Evolutionary conservation across 2,888 invertebrate genomes (phyloP).

Genomic region (Hyalella azteca): DNA sequence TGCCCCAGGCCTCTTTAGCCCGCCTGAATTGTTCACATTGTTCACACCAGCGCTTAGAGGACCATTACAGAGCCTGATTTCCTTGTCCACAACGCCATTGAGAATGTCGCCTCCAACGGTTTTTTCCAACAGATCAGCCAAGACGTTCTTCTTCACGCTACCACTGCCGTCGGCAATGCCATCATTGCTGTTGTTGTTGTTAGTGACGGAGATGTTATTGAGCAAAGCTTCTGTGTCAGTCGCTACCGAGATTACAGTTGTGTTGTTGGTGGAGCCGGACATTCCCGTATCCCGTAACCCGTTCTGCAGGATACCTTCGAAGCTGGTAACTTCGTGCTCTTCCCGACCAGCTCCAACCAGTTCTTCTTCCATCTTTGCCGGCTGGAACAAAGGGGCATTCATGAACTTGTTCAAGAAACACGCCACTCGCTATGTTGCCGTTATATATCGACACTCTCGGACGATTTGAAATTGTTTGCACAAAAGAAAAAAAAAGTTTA

Average conservation of each 20-base stretch:
- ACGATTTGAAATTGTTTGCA: too few species aligned
- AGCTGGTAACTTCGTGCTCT: slow-evolving; percentile 52
- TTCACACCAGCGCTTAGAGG: slow-evolving; percentile 69
- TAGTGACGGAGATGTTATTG: slow-evolving; percentile 35
- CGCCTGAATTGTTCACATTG: slow-evolving; percentile 42
- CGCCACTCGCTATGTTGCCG: too few species aligned
- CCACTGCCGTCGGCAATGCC: slow-evolving; percentile 42
- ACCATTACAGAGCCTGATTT: slow-evolving; percentile 69
- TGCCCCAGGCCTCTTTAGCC: slow-evolving; percentile 53
- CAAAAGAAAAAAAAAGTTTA: too few species aligned
- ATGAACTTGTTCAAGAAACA: too few species aligned
- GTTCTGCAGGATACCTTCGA: slow-evolving; percentile 57
- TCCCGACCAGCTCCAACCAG: slow-evolving; percentile 25
- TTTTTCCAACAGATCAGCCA: slow-evolving; percentile 82
- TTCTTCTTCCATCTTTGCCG: slow-evolving; percentile 8
- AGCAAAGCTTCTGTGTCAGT: slow-evolving; percentile 36
- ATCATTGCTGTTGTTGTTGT: slow-evolving; percentile 39
- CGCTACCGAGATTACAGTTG: slow-evolving; percentile 2
- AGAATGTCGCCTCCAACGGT: slow-evolving; percentile 57
- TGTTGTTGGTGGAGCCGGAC: slow-evolving; percentile 16
- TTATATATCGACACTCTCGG: too few species aligned
- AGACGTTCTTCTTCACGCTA: slow-evolving; percentile 66
- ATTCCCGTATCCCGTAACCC: slow-evolving; percentile 39
- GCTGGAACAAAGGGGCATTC: background rate
- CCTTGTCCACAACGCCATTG: slow-evolving; percentile 62